Evolutionary conservation across 1,140 invertebrate genomes (phyloP).

Genomic region (Cydia amplana): DNA sequence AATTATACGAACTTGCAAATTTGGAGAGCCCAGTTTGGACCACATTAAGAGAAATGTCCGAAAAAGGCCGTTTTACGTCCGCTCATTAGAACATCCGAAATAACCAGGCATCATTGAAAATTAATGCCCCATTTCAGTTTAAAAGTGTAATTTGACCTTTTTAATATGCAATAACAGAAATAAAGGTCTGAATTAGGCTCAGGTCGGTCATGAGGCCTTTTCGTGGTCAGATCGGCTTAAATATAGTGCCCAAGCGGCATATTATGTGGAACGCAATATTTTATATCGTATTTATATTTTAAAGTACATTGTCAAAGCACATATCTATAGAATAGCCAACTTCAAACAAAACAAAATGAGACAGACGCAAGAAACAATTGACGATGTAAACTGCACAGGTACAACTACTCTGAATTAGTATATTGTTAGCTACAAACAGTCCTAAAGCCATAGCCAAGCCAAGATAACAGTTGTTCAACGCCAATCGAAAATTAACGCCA

Average conservation of each 20-base stretch:
- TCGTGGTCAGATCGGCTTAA: neutral
- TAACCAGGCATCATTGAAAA: conserved; percentile 18
- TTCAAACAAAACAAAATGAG: no score
- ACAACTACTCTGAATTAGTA: no score
- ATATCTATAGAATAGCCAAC: no score
- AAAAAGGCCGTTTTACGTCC: conserved; percentile 12
- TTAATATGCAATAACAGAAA: conserved; percentile 9
- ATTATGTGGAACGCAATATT: neutral
- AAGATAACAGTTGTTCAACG: no score
- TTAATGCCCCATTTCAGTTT: conserved; percentile 19
- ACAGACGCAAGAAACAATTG: no score
- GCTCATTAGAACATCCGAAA: conserved; percentile 10
- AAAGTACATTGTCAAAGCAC: no score
- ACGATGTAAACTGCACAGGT: no score
- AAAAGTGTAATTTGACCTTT: conserved; percentile 23
- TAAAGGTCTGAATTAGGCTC: conserved; percentile 11
- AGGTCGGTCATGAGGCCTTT: neutral
- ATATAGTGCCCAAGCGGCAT: neutral
- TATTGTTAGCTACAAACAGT: no score
- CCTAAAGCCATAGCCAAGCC: no score
- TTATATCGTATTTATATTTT: no score
- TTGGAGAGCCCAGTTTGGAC: neutral
- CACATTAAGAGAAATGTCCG: neutral
- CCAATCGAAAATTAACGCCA: no score
- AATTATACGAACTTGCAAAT: neutral